Base-by-base conservation (phyloP, 2,113 vertebrate genomes). In the Oncorhynchus keta region DNA sequence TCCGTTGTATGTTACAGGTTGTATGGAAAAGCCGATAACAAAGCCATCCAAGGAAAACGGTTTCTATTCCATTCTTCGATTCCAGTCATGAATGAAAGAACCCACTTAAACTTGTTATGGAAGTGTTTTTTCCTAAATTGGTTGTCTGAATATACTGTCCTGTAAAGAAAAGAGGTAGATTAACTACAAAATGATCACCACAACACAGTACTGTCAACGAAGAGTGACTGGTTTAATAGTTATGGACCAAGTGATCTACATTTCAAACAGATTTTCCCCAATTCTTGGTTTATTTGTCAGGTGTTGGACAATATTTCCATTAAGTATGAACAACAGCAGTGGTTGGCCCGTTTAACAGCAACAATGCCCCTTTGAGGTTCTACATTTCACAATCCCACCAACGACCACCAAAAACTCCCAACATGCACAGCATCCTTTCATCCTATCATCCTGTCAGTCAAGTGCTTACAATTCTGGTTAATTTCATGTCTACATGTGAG, bases 401-500 rank as follows among this genome's bases (percentile, higher is more conserved):
- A 76, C 80, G 39, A 45, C 39, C 8, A 11, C 39, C 8, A 45
- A 11, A 45, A 45, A 11, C 9, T 45, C 39, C 39, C 39, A 45
- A 45, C 39, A 45, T 45, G 39, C 39, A 45, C 9, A 45, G 39
- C 39, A 12, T 45, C 39, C 39, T 45, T 11, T 11, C 39, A 45
- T 45, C 39, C 39, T 9, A 9, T 45, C 9, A 45, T 3, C 39
- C 39, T 45, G 39, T 45, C 39, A 45, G 69, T 75, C 79, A 49
- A 83, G 89, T 81, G 86, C 91, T 83, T 89, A 85, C 86, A 90
- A 87, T 90, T 88, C 84, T 73, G 73, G 75, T 87, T 91, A 81
- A 85, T 93, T 91, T 88, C 87, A 75, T 79, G 76, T 92, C 87
- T 87, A 85, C 74, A 86, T 88, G 86, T 84, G 82, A 81, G 89